Evolutionary conservation across 1,140 invertebrate species (phyloP), one percentile per base, ranked within the genome.

Genomic region (Tetragonula clypearis): DNA sequence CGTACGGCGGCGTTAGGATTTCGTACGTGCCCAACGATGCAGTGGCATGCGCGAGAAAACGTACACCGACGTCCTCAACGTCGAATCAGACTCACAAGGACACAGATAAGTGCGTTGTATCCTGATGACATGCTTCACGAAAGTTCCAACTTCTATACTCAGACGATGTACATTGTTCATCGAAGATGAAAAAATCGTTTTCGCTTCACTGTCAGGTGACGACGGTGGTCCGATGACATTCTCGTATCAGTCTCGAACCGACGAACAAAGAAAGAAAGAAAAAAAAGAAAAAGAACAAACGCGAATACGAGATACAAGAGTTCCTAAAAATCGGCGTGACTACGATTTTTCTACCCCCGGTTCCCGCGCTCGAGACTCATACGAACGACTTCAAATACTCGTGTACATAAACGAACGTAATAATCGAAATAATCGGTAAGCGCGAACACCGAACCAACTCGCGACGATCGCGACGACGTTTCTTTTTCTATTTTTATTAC

Each of bases 21-120:
- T 98, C 97, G 17, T 98, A 98, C 94, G 98, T 98, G 84, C 98
- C 98, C 85, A 98, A 98, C 92, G 98, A 98, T 94, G 97, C 97
- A 0, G 95, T 98, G 26, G 97, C 97, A 21, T 97, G 97, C 90
- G 97, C 97, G 62, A 95, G 96, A 87, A 95, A 97, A 84, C 95
- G 97, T 73, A 95, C 97, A 84, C 95, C 96, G 81, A 82, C 95
- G 87, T 87, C 95, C 86, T 85, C 89, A 19, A 78, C 87, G 35
- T 79, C 92, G 79, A 91, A 85, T 68, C 93, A 93, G 66, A 89
- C 88, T 15, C 92, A 92, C 69, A 94, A 92, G 79, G 94, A 94
- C 66, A 72, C 89, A 21, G 94, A 94, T 23, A 94, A 95, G 75
- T 95, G 94, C 79, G 90, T 94, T 53, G 90, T 95, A 65, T 94